These are phyloP conservation scores for Nephrotoma guestfalica DNA, from an alignment of 2,888 invertebrate genomes.

Conservation along the genomic window DNA sequence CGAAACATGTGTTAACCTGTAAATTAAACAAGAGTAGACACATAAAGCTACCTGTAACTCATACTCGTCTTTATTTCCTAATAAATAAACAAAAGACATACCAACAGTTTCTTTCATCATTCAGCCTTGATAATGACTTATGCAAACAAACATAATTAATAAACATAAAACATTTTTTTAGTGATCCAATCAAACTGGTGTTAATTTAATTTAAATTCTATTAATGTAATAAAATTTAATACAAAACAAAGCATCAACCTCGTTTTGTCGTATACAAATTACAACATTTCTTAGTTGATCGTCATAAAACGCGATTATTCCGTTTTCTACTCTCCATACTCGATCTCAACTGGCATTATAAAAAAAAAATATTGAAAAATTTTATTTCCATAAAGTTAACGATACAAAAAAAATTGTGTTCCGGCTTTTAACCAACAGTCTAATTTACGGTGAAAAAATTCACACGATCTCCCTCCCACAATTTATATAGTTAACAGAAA, in stretches of 20 bases:
- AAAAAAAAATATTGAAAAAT: too few species aligned
- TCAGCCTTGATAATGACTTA: background rate
- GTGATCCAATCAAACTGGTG: background rate
- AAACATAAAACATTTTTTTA: background rate
- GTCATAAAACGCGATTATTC: background rate
- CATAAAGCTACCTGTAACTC: too few species aligned
- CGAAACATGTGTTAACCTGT: too few species aligned
- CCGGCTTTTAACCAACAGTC: background rate
- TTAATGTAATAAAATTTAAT: background rate
- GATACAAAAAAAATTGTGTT: background rate
- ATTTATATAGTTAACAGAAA: background rate
- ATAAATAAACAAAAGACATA: too few species aligned
- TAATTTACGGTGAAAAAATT: background rate
- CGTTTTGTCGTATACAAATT: background rate
- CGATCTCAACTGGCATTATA: too few species aligned
- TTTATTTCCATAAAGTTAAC: background rate
- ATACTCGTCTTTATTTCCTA: too few species aligned
- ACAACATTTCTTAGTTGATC: background rate
- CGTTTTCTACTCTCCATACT: background rate
- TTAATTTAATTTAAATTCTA: background rate
- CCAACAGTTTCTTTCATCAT: background rate
- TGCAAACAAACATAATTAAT: background rate
- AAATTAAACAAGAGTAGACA: too few species aligned
- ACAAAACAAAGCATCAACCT: background rate
- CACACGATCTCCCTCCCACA: background rate